These are phyloP conservation scores for Mnemiopsis leidyi DNA, from an alignment of 37 sponge, comb jelly and placozoan species.

Conservation along the genomic window DNA sequence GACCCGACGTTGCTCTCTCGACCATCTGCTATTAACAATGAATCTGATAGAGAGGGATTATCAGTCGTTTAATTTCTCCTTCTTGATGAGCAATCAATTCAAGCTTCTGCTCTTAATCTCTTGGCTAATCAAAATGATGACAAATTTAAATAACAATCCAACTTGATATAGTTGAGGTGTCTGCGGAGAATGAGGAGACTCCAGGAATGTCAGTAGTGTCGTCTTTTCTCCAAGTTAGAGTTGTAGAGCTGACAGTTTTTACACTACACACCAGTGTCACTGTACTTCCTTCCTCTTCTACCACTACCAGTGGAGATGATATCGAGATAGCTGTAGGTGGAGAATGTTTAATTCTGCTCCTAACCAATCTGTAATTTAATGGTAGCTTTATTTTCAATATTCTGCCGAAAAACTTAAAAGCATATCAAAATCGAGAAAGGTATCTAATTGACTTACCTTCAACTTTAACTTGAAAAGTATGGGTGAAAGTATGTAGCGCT, in stretches of 20 bases:
- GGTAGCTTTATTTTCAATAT: too few species aligned
- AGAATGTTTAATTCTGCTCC: too few species aligned
- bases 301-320: neutral
- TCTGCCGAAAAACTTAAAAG: too few species aligned
- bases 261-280: neutral
- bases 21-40: neutral
- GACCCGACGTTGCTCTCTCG: neutral
- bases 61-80: neutral
- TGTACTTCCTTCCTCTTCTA: neutral
- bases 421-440: too few species aligned
- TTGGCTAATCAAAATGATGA: too few species aligned
- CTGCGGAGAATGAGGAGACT: neutral
- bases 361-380: too few species aligned
- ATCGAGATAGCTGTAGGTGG: neutral
- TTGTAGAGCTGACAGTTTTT: neutral
- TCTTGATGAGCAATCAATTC: too few species aligned
- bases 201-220: neutral
- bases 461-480: neutral
- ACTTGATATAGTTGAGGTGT: neutral
- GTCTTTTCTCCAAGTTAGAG: neutral
- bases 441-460: neutral
- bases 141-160: too few species aligned
- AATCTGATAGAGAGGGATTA: neutral
- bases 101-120: too few species aligned
- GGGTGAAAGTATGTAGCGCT: neutral